Conservation (phyloP, 2,888 invertebrate genomes). For the Morpho achilles region DNA sequence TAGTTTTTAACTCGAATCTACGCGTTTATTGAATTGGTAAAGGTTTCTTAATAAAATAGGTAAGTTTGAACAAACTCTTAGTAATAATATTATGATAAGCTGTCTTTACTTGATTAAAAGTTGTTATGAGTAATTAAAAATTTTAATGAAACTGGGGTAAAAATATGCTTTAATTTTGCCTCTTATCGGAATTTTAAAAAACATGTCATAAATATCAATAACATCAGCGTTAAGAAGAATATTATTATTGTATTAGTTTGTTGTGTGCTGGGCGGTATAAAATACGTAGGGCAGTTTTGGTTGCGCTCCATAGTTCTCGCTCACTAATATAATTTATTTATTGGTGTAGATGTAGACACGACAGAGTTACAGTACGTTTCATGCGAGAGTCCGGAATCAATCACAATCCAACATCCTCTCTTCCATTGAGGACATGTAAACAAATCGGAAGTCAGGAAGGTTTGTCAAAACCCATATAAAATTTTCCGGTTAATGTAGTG, state of each 20-base stretch:
- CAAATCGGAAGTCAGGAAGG: conserved; percentile 20
- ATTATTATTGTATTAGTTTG: no score
- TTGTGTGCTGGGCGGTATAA: no score
- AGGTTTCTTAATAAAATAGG: no score
- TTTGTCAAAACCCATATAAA: conserved; percentile 6
- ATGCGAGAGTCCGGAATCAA: conserved; percentile 32
- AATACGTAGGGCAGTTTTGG: no score
- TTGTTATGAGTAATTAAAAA: no score
- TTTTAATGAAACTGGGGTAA: not conserved
- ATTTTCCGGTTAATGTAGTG: not conserved
- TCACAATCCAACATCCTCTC: conserved; percentile 32
- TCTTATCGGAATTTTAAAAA: conserved; percentile 19
- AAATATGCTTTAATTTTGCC: not conserved
- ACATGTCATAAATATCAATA: conserved; percentile 12
- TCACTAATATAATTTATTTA: conserved; percentile 28
- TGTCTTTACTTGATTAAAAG: no score
- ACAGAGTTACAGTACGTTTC: conserved; percentile 39
- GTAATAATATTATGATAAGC: no score
- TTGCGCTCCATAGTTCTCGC: not conserved
- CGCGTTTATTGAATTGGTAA: no score
- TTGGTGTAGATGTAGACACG: conserved; percentile 45
- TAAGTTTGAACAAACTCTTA: no score
- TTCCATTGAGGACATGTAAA: conserved; percentile 35
- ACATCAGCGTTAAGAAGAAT: conserved; percentile 4
- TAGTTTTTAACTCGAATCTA: no score